phyloP scores from a whole-genome alignment of 2,113 vertebrate species.

The Lichenostomus cassidix region DNA sequence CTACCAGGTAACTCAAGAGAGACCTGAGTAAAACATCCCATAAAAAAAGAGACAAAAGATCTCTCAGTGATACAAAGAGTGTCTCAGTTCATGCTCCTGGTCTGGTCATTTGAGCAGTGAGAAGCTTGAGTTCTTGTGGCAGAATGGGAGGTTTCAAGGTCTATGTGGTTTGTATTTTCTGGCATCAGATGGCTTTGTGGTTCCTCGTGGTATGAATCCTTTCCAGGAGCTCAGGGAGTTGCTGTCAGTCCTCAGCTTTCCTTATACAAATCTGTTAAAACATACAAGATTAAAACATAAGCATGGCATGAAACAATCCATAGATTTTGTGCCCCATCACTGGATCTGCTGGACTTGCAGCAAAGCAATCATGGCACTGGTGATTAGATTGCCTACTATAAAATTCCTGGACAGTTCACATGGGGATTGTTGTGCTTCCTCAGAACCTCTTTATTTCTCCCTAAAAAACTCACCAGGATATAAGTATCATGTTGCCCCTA shows the following conservation, averaged over 20 bases:
- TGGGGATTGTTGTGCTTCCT: not conserved
- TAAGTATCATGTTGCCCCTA: not conserved
- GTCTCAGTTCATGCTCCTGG: not conserved
- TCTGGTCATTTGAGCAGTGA: fast-evolving
- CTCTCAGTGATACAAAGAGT: not conserved
- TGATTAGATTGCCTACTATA: not conserved
- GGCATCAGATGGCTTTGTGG: not conserved
- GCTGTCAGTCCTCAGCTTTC: not conserved
- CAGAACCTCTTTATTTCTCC: not conserved
- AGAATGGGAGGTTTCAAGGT: not conserved
- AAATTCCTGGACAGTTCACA: not conserved
- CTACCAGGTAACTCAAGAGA: not conserved
- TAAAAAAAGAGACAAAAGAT: not conserved
- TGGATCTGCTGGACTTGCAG: not conserved
- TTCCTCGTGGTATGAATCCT: not conserved
- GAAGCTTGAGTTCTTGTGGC: not conserved
- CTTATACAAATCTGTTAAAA: not conserved
- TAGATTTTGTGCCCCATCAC: not conserved
- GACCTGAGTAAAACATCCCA: not conserved
- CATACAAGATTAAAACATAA: not conserved
- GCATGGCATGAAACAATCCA: not conserved
- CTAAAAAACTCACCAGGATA: not conserved
- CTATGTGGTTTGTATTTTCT: not conserved
- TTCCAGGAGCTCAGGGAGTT: not conserved
- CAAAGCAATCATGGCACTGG: not conserved